Evolutionary conservation across 2,797 vertebrate genomes (phyloP).

Genomic region (Mycteria americana): DNA sequence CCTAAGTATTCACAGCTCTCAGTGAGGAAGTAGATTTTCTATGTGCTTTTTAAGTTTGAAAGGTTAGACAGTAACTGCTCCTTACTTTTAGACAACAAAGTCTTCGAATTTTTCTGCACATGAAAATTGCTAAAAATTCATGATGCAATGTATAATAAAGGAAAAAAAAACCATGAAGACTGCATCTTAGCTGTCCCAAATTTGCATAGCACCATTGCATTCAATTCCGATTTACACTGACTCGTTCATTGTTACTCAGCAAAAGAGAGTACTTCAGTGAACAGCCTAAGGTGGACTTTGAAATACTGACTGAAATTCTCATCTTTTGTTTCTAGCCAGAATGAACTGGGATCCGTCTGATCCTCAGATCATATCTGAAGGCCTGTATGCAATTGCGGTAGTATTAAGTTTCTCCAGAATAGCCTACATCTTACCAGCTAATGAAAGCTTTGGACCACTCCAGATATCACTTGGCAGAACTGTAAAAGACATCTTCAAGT

Average conservation of each 20-base stretch:
- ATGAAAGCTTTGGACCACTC: constrained; percentile 97
- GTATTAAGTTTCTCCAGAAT: constrained; percentile 98
- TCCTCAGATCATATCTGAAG: constrained; percentile 96
- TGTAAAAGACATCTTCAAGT: constrained; percentile 98
- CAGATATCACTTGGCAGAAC: constrained; percentile 98
- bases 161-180: not conserved
- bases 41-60: not conserved
- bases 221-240: not conserved
- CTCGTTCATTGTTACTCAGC: not conserved
- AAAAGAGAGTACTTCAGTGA: not conserved
- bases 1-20: not conserved
- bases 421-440: constrained; percentile 97
- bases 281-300: not conserved
- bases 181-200: not conserved
- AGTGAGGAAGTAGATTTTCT: not conserved
- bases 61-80: not conserved
- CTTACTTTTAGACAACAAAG: not conserved
- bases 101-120: not conserved
- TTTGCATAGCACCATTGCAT: not conserved
- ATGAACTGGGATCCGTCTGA: constrained; percentile 93
- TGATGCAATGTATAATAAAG: not conserved
- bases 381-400: constrained; percentile 94
- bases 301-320: constrained; percentile 40
- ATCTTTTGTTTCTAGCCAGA: constrained; percentile 83
- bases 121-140: not conserved